phyloP scores from a whole-genome alignment of 1,140 invertebrate species.

The Ceratoteleas bidentatus region DNA sequence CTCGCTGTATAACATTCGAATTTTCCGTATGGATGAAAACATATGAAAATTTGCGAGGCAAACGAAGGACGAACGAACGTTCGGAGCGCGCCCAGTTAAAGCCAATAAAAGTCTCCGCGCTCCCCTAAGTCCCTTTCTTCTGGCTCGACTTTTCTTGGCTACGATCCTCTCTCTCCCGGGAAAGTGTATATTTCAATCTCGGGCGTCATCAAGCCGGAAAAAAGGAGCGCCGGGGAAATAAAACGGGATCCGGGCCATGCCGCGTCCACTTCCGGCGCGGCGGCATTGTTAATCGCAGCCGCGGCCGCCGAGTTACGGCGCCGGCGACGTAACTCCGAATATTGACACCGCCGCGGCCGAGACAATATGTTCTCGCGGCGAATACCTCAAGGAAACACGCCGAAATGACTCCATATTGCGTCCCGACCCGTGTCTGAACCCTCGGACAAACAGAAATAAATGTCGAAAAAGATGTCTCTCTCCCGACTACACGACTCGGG shows the following conservation, averaged over 20 bases:
- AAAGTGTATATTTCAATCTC: constrained; percentile 67
- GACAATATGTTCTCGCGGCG: constrained; percentile 50
- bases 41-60: constrained; percentile 81
- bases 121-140: constrained; percentile 65
- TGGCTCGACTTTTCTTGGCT: constrained; percentile 69
- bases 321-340: no score
- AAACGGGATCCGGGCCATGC: constrained; percentile 14
- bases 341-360: constrained; percentile 26
- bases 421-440: constrained; percentile 67
- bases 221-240: constrained; percentile 46
- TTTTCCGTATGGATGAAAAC: constrained; percentile 81
- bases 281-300: no score
- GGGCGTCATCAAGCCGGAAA: constrained; percentile 65
- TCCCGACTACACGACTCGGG: constrained; percentile 71
- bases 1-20: constrained; percentile 77
- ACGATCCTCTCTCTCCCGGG: constrained; percentile 57
- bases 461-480: constrained; percentile 78
- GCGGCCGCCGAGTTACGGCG: no score
- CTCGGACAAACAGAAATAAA: constrained; percentile 80
- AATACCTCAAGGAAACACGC: constrained; percentile 44
- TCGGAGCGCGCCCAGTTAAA: constrained; percentile 78
- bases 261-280: not conserved
- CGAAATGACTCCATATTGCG: constrained; percentile 75
- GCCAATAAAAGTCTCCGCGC: constrained; percentile 80
- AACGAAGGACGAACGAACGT: constrained; percentile 75